Percentiles rank a stretch among this genome's conserved stretches.
Evolutionary conservation across 1,140 invertebrate genomes (phyloP).

Genomic region (Drosophila pectinifera): DNA sequence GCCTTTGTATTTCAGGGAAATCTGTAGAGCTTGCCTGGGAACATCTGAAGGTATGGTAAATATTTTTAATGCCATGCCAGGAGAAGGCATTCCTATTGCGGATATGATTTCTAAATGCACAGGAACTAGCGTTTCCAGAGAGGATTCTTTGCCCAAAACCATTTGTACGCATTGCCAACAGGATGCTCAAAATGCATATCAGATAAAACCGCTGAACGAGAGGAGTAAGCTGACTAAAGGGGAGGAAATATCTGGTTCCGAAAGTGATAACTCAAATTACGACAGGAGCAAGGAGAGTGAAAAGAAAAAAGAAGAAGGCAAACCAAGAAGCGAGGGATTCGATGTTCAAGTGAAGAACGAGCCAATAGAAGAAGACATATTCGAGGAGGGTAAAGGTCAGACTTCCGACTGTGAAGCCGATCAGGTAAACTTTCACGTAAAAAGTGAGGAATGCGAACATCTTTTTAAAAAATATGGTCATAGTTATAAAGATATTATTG

Average conservation of each 20-base stretch:
- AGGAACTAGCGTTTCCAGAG: not conserved
- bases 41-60: not conserved
- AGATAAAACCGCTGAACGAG: not conserved
- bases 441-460: not conserved
- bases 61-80: not conserved
- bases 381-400: not conserved
- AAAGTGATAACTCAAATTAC: too few relatives aligned
- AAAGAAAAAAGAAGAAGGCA: too few relatives aligned
- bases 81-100: not conserved
- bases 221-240: not conserved
- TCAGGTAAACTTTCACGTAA: not conserved
- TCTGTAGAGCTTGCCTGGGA: not conserved
- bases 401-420: not conserved
- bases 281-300: too few relatives aligned
- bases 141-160: not conserved
- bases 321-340: too few relatives aligned
- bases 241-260: not conserved
- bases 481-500: too few relatives aligned
- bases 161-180: not conserved
- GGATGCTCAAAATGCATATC: not conserved
- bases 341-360: not conserved
- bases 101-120: not conserved
- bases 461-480: too few relatives aligned
- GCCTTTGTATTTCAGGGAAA: not conserved
- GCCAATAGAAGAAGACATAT: not conserved